Evolutionary conservation across 2,113 vertebrate species (phyloP).

Genomic region (Zingel zingel): DNA sequence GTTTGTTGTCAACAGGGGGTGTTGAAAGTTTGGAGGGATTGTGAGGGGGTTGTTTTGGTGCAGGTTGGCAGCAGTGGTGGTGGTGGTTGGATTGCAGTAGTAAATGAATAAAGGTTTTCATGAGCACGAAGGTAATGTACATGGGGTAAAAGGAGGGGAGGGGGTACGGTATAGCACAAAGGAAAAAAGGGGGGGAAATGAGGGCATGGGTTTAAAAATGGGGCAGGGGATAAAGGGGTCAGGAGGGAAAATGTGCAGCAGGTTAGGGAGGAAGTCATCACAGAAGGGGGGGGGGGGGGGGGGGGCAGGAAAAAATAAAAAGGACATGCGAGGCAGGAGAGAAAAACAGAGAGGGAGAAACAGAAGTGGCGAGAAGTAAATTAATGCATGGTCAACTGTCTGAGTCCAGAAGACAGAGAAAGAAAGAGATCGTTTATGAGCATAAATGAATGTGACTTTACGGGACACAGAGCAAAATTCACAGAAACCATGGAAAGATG

Average conservation of each 20-base stretch:
- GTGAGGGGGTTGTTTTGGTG: conserved; percentile 78
- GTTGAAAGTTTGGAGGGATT: conserved; percentile 77
- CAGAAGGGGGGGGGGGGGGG: neutral
- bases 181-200: conserved; percentile 19
- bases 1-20: conserved; percentile 69
- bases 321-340: conserved; percentile 41
- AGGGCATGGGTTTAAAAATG: conserved; percentile 9
- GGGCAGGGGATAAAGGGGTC: neutral
- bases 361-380: conserved; percentile 81
- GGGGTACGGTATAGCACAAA: conserved; percentile 33
- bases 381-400: conserved; percentile 83
- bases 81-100: conserved; percentile 74
- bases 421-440: conserved; percentile 71
- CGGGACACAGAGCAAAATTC: conserved; percentile 47
- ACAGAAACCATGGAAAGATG: conserved; percentile 54
- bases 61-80: conserved; percentile 74
- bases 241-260: conserved; percentile 25
- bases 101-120: conserved; percentile 73
- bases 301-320: conserved; percentile 39
- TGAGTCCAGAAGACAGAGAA: conserved; percentile 79
- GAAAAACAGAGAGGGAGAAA: conserved; percentile 70
- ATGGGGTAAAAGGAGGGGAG: conserved; percentile 7
- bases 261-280: conserved; percentile 22
- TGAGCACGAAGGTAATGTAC: conserved; percentile 63
- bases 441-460: conserved; percentile 61